phyloP scores from a whole-genome alignment of 2,888 invertebrate species.

The Nycteola revayana region DNA sequence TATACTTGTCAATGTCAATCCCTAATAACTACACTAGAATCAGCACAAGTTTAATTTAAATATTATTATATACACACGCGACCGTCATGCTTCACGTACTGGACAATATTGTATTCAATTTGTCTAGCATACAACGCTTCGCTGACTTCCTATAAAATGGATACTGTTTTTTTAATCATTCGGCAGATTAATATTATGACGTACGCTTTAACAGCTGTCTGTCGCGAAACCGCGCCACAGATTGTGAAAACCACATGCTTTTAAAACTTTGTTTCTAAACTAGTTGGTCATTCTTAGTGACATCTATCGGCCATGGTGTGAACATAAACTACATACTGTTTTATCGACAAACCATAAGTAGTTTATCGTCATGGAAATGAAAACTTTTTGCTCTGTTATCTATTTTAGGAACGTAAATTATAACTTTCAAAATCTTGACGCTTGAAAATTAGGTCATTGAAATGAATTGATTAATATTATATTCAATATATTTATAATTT shows the following conservation, averaged over 20 bases:
- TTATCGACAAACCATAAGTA: constrained; percentile 51
- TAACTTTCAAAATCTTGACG: not conserved
- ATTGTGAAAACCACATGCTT: constrained; percentile 31
- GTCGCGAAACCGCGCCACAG: constrained; percentile 46
- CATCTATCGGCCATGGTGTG: constrained; percentile 40
- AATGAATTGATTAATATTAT: too few relatives aligned
- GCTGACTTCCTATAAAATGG: constrained; percentile 32
- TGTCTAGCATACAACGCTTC: constrained; percentile 8
- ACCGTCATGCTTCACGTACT: not conserved
- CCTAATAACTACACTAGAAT: constrained; percentile 26
- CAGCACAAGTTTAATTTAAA: constrained; percentile 13
- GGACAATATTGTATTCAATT: constrained; percentile 14
- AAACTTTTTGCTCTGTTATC: not conserved
- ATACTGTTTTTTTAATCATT: constrained; percentile 37
- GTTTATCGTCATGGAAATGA: not conserved
- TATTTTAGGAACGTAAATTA: not conserved
- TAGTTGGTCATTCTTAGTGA: constrained; percentile 25
- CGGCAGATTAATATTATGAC: constrained; percentile 42
- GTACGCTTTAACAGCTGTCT: constrained; percentile 50
- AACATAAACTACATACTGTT: constrained; percentile 31
- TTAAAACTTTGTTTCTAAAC: constrained; percentile 8
- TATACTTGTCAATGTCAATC: constrained; percentile 59
- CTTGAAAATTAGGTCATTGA: too few relatives aligned
- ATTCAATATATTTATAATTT: not conserved
- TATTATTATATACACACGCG: constrained; percentile 33